These are phyloP conservation scores for Marmota monax DNA, from an alignment of 2,113 vertebrate genomes.

Conservation along the genomic window DNA sequence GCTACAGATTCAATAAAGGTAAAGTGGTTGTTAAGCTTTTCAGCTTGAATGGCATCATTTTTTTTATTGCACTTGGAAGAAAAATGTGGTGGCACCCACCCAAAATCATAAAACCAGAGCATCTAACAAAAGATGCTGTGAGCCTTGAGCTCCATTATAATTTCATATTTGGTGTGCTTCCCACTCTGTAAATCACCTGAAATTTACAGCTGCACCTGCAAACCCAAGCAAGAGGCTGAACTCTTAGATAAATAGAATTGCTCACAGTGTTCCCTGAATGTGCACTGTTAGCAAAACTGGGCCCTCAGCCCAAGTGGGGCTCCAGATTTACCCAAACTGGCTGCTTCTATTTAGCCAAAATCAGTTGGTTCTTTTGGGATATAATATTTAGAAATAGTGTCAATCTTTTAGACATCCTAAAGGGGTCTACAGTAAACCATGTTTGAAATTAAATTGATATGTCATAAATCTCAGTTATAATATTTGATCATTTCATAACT, in stretches of 20 bases:
- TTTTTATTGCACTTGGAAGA: slow-evolving; percentile 79
- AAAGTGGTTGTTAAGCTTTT: slow-evolving; percentile 82
- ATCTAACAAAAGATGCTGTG: slow-evolving; percentile 77
- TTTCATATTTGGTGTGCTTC: slow-evolving; percentile 80
- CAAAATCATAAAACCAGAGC: slow-evolving; percentile 76
- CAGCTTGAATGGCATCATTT: slow-evolving; percentile 69
- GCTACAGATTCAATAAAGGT: slow-evolving; percentile 76
- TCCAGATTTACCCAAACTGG: slow-evolving; percentile 37
- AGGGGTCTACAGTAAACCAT: background rate
- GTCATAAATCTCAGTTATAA: background rate
- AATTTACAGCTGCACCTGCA: slow-evolving; percentile 81
- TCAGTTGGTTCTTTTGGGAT: slow-evolving; percentile 27
- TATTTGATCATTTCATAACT: background rate
- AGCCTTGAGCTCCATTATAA: slow-evolving; percentile 77
- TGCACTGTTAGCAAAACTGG: slow-evolving; percentile 70
- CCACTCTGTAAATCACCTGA: slow-evolving; percentile 79
- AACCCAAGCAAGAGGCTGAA: slow-evolving; percentile 54
- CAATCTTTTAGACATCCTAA: slow-evolving; percentile 39
- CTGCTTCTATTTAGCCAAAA: slow-evolving; percentile 45
- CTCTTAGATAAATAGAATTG: slow-evolving; percentile 78
- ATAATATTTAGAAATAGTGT: slow-evolving; percentile 50
- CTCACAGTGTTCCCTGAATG: slow-evolving; percentile 60
- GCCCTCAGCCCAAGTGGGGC: slow-evolving; percentile 1
- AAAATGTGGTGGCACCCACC: slow-evolving; percentile 72
- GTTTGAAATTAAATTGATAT: background rate